A percentile compares a stretch with the other conserved stretches of the same genome.
These are phyloP conservation scores for Suricata suricatta DNA, from an alignment of 2,113 vertebrate species.

Conservation along the genomic window DNA sequence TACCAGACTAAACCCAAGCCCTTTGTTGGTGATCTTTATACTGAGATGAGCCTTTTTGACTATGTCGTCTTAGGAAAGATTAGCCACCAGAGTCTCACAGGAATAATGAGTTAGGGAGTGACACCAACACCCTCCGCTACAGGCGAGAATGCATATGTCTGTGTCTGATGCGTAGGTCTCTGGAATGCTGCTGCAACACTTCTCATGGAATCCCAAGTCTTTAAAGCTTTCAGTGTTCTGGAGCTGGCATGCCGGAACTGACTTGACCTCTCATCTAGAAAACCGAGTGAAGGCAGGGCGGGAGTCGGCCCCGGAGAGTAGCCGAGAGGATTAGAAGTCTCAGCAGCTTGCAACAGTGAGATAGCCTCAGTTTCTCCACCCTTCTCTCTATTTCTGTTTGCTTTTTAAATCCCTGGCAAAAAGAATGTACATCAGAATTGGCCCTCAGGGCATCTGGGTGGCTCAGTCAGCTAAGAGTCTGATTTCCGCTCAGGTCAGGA, in stretches of 20 bases:
- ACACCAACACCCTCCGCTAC: slow-evolving; percentile 26
- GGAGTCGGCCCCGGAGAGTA: background rate
- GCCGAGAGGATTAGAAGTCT: slow-evolving; percentile 27
- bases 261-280: background rate
- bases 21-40: background rate
- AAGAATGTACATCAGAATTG: slow-evolving; percentile 45
- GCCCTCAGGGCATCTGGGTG: too few relatives aligned
- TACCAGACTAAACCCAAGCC: background rate
- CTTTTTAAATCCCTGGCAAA: slow-evolving; percentile 44
- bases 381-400: slow-evolving; percentile 47
- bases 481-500: too few relatives aligned
- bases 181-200: slow-evolving; percentile 56
- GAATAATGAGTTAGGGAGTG: background rate
- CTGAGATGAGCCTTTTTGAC: slow-evolving; percentile 32
- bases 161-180: slow-evolving; percentile 55
- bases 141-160: slow-evolving; percentile 61
- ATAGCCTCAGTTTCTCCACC: slow-evolving; percentile 44
- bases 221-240: slow-evolving; percentile 53
- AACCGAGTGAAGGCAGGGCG: background rate
- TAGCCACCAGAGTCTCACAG: background rate
- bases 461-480: too few relatives aligned
- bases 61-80: background rate
- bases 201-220: slow-evolving; percentile 61
- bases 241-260: slow-evolving; percentile 18
- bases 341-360: background rate